phyloP scores from a whole-genome alignment of 2,113 vertebrate genomes.

The Limnothrissa miodon region DNA sequence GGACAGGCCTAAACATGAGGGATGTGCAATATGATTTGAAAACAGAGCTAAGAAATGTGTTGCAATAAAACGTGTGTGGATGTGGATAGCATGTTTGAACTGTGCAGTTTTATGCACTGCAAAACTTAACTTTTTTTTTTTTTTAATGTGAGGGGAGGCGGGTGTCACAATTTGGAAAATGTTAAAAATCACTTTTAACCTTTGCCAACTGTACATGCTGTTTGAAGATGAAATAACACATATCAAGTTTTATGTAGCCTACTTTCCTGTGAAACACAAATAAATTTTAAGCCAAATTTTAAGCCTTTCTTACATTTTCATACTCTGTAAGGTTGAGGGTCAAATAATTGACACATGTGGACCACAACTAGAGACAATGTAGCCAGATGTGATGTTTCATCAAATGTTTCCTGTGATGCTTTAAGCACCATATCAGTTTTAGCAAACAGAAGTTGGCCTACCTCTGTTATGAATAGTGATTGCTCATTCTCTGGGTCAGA shows the following conservation, averaged over 20 bases:
- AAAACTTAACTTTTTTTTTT: neutral
- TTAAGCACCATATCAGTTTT: neutral
- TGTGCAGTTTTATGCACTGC: constrained; percentile 16
- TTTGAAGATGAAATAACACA: neutral
- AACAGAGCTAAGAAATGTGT: neutral
- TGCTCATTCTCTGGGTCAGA: neutral
- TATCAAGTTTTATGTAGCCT: too few relatives aligned
- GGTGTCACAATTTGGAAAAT: neutral
- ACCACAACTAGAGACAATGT: neutral
- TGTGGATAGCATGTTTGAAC: neutral
- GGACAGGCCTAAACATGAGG: neutral
- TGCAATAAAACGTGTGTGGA: neutral
- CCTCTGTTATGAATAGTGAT: neutral
- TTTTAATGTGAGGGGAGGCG: neutral
- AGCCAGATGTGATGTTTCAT: neutral
- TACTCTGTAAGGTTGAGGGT: neutral
- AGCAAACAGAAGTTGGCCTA: neutral
- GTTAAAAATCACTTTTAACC: neutral
- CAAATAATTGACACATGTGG: neutral
- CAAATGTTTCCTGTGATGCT: neutral
- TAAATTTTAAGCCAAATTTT: neutral
- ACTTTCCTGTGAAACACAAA: neutral
- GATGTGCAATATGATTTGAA: neutral
- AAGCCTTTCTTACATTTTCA: neutral
- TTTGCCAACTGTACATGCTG: neutral